These are phyloP conservation scores for Poeciliopsis turrubarensis DNA, from an alignment of 2,113 vertebrate genomes.

Conservation along the genomic window DNA sequence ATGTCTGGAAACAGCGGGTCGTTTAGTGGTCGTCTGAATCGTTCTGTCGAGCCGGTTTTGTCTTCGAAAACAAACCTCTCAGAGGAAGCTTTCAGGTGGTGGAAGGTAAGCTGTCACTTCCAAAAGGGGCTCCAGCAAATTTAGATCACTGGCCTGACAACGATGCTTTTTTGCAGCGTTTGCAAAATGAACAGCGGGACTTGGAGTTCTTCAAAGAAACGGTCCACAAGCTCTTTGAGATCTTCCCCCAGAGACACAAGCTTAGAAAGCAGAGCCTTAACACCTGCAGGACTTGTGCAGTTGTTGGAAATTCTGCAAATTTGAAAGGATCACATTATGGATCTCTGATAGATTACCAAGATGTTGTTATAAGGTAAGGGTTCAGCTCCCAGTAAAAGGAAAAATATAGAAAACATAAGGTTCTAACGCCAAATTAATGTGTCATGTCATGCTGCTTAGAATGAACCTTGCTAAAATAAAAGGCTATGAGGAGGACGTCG, in stretches of 20 bases:
- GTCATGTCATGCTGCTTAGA: neutral
- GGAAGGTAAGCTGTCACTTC: constrained; percentile 35
- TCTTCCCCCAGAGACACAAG: constrained; percentile 73
- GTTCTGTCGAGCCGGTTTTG: constrained; percentile 25
- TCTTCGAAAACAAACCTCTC: neutral
- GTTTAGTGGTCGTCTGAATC: neutral
- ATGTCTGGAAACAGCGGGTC: neutral
- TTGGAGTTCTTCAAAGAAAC: constrained; percentile 64
- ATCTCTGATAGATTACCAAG: constrained; percentile 81
- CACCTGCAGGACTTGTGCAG: constrained; percentile 83
- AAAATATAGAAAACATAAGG: rapidly evolving
- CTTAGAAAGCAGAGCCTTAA: constrained; percentile 54
- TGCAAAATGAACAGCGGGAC: constrained; percentile 76
- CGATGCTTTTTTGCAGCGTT: constrained; percentile 20
- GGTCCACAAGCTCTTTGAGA: constrained; percentile 78
- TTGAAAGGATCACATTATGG: constrained; percentile 82
- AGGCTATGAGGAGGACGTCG: constrained; percentile 47
- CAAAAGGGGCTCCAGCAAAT: neutral
- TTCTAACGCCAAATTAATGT: neutral
- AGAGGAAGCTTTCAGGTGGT: constrained; percentile 36
- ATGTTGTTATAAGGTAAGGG: constrained; percentile 85
- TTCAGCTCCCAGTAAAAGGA: too few species aligned
- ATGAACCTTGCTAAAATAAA: neutral
- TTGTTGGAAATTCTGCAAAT: constrained; percentile 91
- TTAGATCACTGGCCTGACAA: neutral